Conservation (phyloP, 2,888 invertebrate species). For the Smittia sp. region DNA sequence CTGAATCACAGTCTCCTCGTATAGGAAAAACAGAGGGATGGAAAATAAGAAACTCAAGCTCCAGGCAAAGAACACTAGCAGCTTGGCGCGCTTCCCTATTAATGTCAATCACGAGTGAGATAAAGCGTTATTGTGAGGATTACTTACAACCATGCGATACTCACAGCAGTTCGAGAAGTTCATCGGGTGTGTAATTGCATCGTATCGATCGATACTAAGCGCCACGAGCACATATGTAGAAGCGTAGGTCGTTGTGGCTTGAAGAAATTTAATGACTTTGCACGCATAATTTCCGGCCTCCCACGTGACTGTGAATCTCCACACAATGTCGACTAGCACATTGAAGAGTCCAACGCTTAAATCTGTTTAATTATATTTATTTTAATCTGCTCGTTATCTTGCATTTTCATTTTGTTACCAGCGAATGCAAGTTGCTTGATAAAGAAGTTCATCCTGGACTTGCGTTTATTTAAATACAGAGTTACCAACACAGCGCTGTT, state of each 20-base stretch:
- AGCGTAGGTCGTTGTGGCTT: slow-evolving; percentile 86
- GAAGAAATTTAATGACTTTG: slow-evolving; percentile 79
- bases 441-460: slow-evolving; percentile 93
- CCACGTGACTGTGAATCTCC: slow-evolving; percentile 87
- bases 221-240: slow-evolving; percentile 91
- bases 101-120: background rate
- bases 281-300: slow-evolving; percentile 84
- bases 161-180: slow-evolving; percentile 93
- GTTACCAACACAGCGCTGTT: slow-evolving; percentile 84
- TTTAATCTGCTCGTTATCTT: background rate
- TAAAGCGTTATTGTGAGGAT: background rate
- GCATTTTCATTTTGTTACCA: slow-evolving; percentile 61
- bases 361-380: slow-evolving; percentile 59
- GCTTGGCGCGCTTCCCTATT: slow-evolving; percentile 79
- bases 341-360: slow-evolving; percentile 82
- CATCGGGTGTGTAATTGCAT: slow-evolving; percentile 92
- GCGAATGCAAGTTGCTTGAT: slow-evolving; percentile 90
- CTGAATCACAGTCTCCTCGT: slow-evolving; percentile 75
- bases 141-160: slow-evolving; percentile 52
- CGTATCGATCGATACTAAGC: slow-evolving; percentile 87
- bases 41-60: slow-evolving; percentile 77
- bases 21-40: slow-evolving; percentile 74
- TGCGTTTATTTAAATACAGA: slow-evolving; percentile 74
- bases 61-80: slow-evolving; percentile 79
- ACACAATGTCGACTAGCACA: slow-evolving; percentile 85